Evolutionary conservation across 2,888 invertebrate species (phyloP), one percentile per base, ranked within the genome.

Genomic region (Drosophila monieri): DNA sequence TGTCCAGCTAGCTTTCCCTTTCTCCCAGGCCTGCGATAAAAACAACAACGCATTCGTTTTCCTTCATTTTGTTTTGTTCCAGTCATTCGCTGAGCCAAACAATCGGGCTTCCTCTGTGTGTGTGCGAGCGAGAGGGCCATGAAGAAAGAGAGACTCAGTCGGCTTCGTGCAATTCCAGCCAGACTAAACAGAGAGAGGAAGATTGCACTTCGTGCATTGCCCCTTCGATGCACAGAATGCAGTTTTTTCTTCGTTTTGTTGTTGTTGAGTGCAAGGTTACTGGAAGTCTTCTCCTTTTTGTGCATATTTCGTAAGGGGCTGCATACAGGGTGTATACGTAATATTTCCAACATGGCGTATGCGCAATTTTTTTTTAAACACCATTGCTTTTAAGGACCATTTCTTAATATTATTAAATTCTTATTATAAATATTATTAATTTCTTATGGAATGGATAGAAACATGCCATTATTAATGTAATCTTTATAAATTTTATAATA

Each of bases 61-160:
- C 65, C 62, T 35, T 49, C 71, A 83, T 73, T 85, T 84, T 83
- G 83, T 86, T 83, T 80, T 85, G 83, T 77, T 85, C 84, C 53
- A 21, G 59, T 70, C 37, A 67, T 83, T 85, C 85, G 85, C 69
- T 67, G 47, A 58, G 60, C 62, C 66, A 62, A 74, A 61, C 76
- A 72, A 76, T 73, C 67, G 69, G 67, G 48, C 62, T 62, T 62
- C 23, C 52, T 37, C 21, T n/a, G n/a, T 27, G 9, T 51, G 15
- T 6, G 51, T 65, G 25, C 12, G 12, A 43, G 43, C n/a, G 65
- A 44, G 55, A 51, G 9, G 6, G 21, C 14, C 35, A n/a, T n/a
- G n/a, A 6, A 2, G 12, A 30, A 57, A 52, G 62, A 62, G 62
- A 61, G 62, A 61, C 60, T 61, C 21, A 8, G 25, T 37, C 23